Evolutionary conservation across 2,797 vertebrate species (phyloP), one percentile per base, ranked within the genome.

Genomic region (Tapirus indicus): DNA sequence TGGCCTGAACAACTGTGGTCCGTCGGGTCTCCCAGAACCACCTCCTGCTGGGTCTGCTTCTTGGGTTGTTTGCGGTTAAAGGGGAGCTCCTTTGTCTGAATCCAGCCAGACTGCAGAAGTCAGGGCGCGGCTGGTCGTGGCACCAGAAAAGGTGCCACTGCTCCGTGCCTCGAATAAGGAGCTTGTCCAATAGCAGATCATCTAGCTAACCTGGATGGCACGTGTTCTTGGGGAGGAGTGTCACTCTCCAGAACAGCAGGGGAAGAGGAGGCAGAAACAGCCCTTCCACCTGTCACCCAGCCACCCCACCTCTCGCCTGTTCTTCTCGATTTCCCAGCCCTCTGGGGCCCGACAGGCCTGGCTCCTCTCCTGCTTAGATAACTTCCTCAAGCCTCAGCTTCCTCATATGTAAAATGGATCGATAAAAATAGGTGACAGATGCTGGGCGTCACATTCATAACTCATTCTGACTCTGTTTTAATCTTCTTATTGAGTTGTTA

Each of bases 381-480:
- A 29, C 11, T 17, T 10, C 14, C 32, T 2, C 1, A 0, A 29
- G 71, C 60, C 88, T 97, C 52, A n/a, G 69, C 58, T 80, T 52
- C 17, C 20, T 29, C 58, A 6, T 74, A 62, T 88, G 71, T 71
- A 27, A 90, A 80, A 87, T 35, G 44, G 79, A 41, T 84, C 41
- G 41, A 8, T 32, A 41, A 44, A 92, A 84, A n/a, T 41, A 13
- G 12, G 2, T 32, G 4, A 10, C 47, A 11, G 21, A 12, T 47
- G 54, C 64, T 77, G 0, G 0, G 47, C 16, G 1, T 25, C 18
- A 5, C 8, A 0, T 5, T 49, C 6, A 0, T 11, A 32, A 20
- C 41, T 29, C n/a, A 10, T 23, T 35, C 12, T 9, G 0, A 29
- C 11, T 80, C 71, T 47, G 56, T 66, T 64, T 49, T 32, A 32